Percentiles rank a stretch among this genome's conserved stretches.
Evolutionary conservation across 2,113 vertebrate species (phyloP).

Genomic region (Fulmarus glacialis): DNA sequence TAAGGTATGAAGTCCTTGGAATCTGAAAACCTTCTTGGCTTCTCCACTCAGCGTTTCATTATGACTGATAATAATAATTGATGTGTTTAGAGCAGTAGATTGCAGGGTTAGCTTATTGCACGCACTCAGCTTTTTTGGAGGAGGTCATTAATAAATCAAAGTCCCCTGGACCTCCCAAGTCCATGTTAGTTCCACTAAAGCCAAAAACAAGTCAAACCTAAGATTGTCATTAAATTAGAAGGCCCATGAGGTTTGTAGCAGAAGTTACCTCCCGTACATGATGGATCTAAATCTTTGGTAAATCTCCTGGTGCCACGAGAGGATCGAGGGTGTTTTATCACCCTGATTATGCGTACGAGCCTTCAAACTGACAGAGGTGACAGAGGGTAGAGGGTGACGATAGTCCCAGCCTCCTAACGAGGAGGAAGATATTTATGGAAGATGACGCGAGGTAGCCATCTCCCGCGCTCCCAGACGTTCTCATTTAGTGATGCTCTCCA

Average conservation of each 20-base stretch:
- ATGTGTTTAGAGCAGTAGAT: background rate
- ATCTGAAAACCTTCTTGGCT: background rate
- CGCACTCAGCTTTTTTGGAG: background rate
- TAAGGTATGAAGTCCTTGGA: background rate
- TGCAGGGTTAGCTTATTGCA: background rate
- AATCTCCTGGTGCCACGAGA: background rate
- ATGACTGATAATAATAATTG: background rate
- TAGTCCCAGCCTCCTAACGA: accelerated
- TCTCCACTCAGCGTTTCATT: background rate
- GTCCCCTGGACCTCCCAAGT: background rate
- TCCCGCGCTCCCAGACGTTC: accelerated
- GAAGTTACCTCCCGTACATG: background rate
- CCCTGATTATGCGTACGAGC: background rate
- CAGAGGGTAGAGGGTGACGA: background rate
- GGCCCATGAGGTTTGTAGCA: background rate
- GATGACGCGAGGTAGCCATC: accelerated
- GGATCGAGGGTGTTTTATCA: background rate
- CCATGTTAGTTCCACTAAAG: background rate
- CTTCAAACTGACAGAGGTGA: background rate
- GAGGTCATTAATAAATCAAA: background rate
- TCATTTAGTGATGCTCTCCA: background rate
- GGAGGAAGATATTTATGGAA: background rate
- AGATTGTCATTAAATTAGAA: background rate
- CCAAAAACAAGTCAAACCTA: background rate
- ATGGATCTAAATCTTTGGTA: background rate